Percentiles rank a stretch among this genome's conserved stretches.
phyloP scores from a whole-genome alignment of 2,797 vertebrate species.

The Melanotaenia parkinsoni region DNA sequence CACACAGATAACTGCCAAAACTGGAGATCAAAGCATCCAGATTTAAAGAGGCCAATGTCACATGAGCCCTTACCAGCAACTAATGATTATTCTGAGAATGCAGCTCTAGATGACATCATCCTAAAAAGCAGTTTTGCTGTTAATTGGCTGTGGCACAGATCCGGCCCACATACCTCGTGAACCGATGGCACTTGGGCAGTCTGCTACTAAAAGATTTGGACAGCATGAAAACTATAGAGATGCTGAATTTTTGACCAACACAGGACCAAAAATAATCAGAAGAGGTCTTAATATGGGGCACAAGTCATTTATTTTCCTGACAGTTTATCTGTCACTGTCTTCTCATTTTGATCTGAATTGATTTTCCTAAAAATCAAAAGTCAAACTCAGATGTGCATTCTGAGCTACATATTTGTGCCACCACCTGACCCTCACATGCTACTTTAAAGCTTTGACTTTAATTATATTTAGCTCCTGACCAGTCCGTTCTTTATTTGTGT shows the following conservation, averaged over 20 bases:
- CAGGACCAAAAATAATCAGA: not conserved
- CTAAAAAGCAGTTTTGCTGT: not conserved
- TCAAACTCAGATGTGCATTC: not conserved
- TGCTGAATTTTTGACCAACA: not conserved
- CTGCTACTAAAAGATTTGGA: no score
- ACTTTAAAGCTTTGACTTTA: constrained; percentile 42
- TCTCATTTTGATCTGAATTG: not conserved
- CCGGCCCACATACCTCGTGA: not conserved
- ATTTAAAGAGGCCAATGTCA: constrained; percentile 25
- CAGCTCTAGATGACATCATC: constrained; percentile 3
- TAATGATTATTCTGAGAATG: constrained; percentile 1
- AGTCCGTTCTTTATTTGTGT: constrained; percentile 36
- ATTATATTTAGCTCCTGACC: constrained; percentile 62
- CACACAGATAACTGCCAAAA: constrained; percentile 21
- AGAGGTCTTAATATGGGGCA: not conserved
- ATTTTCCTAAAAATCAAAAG: not conserved
- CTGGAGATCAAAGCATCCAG: constrained; percentile 13
- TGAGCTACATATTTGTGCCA: constrained; percentile 12
- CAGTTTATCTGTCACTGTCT: not conserved
- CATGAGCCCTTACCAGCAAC: not conserved
- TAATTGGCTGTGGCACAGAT: not conserved
- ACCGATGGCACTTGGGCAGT: not conserved
- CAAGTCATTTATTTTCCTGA: not conserved
- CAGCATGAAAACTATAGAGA: not conserved
- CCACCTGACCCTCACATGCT: constrained; percentile 1